A percentile compares a stretch with the other conserved stretches of the same genome.
Conservation (phyloP, 2,888 invertebrate genomes). For the Crematogaster levior region DNA sequence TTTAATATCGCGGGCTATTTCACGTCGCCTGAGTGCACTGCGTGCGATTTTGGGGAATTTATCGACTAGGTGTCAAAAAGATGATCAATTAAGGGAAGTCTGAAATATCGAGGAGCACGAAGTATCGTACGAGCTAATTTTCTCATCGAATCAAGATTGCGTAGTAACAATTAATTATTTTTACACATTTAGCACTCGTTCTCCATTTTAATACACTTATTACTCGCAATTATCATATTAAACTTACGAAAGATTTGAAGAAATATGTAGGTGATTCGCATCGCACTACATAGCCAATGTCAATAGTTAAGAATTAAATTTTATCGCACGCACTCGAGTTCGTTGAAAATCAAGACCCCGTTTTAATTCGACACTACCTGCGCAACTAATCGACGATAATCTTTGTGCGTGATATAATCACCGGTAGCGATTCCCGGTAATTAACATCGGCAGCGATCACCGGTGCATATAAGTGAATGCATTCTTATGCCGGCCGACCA, state of each 20-base stretch:
- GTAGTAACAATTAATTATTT: not conserved
- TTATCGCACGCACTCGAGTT: not conserved
- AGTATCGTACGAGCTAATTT: not conserved
- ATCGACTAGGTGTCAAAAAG: constrained; percentile 37
- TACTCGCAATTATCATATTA: not conserved
- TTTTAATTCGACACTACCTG: constrained; percentile 14
- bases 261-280: not conserved
- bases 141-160: not conserved
- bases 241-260: not conserved
- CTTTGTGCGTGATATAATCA: constrained; percentile 40
- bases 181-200: not conserved
- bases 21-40: constrained; percentile 9
- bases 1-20: constrained; percentile 65
- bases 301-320: not conserved
- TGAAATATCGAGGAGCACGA: not conserved
- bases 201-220: not conserved
- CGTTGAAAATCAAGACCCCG: constrained; percentile 1
- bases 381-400: constrained; percentile 31
- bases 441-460: constrained; percentile 37
- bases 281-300: not conserved
- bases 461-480: constrained; percentile 32
- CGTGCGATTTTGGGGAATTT: constrained; percentile 33
- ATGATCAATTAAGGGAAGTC: constrained; percentile 20
- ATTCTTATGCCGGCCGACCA: constrained; percentile 27
- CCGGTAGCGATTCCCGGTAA: constrained; percentile 36